Evolutionary conservation across 2,113 vertebrate species (phyloP).

Genomic region (Cygnus atratus): DNA sequence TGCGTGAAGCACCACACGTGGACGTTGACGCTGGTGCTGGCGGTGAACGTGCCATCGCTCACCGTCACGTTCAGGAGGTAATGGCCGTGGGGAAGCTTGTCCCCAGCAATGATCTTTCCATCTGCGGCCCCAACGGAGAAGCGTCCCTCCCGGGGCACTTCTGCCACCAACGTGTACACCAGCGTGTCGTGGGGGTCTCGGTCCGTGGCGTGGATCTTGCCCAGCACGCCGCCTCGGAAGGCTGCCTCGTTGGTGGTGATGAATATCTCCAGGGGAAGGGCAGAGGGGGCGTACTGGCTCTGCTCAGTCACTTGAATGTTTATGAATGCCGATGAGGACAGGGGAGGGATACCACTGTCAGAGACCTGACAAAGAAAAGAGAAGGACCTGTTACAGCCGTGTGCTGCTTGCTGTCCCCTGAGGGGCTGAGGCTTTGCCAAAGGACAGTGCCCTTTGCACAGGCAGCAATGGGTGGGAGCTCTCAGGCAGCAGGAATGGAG

Average conservation of each 20-base stretch:
- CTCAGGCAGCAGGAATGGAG: background rate
- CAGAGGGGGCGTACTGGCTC: conserved; percentile 87
- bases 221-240: conserved; percentile 85
- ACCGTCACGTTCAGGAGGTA: conserved; percentile 90
- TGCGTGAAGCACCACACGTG: conserved; percentile 84
- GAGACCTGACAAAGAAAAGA: conserved; percentile 79
- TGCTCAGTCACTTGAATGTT: conserved; percentile 87
- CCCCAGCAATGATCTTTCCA: conserved; percentile 86
- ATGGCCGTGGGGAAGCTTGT: conserved; percentile 81
- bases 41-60: conserved; percentile 86
- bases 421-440: background rate
- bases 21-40: conserved; percentile 78
- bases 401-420: background rate
- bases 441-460: background rate
- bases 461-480: background rate
- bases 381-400: background rate
- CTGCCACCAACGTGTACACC: conserved; percentile 79
- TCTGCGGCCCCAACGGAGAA: conserved; percentile 85
- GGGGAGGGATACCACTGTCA: conserved; percentile 88
- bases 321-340: conserved; percentile 89
- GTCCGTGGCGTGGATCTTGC: conserved; percentile 92
- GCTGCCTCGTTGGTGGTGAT: conserved; percentile 80
- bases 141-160: conserved; percentile 35
- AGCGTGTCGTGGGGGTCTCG: conserved; percentile 88
- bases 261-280: conserved; percentile 90